Percentiles rank a stretch among this genome's conserved stretches.
Conservation (phyloP, 2,797 vertebrate genomes). For the Spinus pinus region DNA sequence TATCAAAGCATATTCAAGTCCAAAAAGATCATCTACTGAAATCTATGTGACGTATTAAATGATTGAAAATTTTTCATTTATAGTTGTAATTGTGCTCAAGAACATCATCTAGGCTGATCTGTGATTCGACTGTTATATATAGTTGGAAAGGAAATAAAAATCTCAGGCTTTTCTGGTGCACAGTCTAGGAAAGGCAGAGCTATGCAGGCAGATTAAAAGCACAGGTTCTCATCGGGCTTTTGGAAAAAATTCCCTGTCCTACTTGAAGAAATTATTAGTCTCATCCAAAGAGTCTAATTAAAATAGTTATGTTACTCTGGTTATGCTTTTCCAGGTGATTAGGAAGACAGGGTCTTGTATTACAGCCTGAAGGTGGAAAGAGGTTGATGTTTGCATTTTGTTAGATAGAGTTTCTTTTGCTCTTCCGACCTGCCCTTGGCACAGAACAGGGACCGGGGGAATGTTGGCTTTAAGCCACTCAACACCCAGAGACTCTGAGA, state of each 20-base stretch:
- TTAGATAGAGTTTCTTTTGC: background rate
- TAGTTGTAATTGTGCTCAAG: background rate
- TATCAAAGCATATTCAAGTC: background rate
- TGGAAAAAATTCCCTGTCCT: background rate
- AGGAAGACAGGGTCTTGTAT: background rate
- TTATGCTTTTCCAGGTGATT: background rate
- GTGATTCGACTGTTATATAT: background rate
- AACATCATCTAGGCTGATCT: background rate
- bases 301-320: background rate
- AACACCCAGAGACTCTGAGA: background rate
- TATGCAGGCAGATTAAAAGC: background rate
- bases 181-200: background rate
- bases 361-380: background rate
- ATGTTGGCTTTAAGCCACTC: background rate
- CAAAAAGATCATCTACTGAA: background rate
- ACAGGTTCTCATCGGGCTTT: background rate
- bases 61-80: background rate
- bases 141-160: background rate
- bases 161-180: background rate
- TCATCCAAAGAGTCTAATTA: background rate
- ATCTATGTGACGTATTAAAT: background rate
- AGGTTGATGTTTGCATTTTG: background rate
- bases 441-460: background rate
- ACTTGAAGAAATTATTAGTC: background rate
- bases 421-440: background rate